Base-by-base conservation (phyloP, 53 echinoderm and acorn worm genomes). In the Holothuria scabra region DNA sequence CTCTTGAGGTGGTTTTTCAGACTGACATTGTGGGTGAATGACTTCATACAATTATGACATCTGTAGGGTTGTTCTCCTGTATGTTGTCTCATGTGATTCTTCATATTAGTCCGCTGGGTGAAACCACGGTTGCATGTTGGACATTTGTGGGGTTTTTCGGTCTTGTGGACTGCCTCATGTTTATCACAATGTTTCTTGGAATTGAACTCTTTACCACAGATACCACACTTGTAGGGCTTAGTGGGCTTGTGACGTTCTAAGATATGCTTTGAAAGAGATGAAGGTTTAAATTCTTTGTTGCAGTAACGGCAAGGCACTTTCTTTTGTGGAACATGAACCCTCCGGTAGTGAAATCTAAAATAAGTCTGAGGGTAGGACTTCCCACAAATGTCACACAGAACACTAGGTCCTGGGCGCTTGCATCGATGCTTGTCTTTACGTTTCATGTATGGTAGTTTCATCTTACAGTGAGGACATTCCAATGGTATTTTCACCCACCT, bases 21-120 rank as follows among this genome's bases (percentile, higher is more conserved):
- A 70, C 96, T 96, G 81, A 96, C 96, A 24, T 96, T 96, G 46
- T 96, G 96, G 2, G 93, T 92, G 86, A 93, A 96, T 25, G 94
- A 88, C 46, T 91, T 85, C 46, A 65, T 71, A 74, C 95, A 95
- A 60, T 86, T 65, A 34, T 93, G 71, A 64, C 95, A 95, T 38
- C 83, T 76, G 59, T 95, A 95, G 5, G 95, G 95, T 76, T 95
- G 93, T 32, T 91, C 87, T 12, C 95, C 95, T 0, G 95, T 91
- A 83, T 95, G 95, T 55, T 93, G 90, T 33, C 95, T 79, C 85
- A 89, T 88, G 66, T 95, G 95, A 26, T 89, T 87, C 61, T 89
- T 83, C 91, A 92, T 81, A 87, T 95, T 95, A 80, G 86, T 91
- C 20, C 74, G 79, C 64, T 95, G 93, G 32, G 95, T 89, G 79